Percentiles rank a stretch among this genome's conserved stretches.
Evolutionary conservation across 92 coral and sea anemone genomes (phyloP).

Genomic region (Actinernus sp.): DNA sequence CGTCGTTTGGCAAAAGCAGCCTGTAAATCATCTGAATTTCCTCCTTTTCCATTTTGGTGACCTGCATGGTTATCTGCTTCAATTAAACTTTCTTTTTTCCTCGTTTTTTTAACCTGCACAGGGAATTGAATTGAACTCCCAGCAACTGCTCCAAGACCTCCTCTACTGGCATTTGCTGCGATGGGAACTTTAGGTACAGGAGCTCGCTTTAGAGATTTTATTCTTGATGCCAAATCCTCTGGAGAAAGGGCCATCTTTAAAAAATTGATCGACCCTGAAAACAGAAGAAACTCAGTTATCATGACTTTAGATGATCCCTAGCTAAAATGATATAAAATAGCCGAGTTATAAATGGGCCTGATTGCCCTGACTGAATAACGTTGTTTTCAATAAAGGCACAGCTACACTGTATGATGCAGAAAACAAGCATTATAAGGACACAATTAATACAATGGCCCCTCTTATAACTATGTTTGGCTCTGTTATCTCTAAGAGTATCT

Average conservation of each 20-base stretch:
- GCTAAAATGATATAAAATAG: too few species aligned
- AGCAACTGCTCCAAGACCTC: neutral
- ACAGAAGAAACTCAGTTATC: too few species aligned
- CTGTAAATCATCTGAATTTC: conserved; percentile 10
- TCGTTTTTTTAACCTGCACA: conserved; percentile 65
- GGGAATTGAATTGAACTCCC: neutral
- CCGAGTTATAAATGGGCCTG: too few species aligned
- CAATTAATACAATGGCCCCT: too few species aligned
- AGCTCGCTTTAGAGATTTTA: conserved; percentile 31
- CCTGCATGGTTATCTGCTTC: conserved; percentile 34
- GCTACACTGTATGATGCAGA: too few species aligned
- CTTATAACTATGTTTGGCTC: too few species aligned
- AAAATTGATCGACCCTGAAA: too few species aligned
- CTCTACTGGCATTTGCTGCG: neutral
- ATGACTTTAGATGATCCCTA: too few species aligned
- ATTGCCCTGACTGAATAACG: too few species aligned
- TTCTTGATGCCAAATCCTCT: conserved; percentile 3
- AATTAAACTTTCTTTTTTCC: conserved; percentile 64
- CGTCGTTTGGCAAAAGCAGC: neutral
- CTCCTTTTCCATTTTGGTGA: conserved; percentile 21
- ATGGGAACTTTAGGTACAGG: conserved; percentile 62
- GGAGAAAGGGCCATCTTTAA: conserved; percentile 14
- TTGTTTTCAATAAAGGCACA: too few species aligned
- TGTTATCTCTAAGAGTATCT: too few species aligned
- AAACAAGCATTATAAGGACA: too few species aligned